Conservation (phyloP, 2,888 invertebrate species). For the Liopterus haemorrhoidalis region DNA sequence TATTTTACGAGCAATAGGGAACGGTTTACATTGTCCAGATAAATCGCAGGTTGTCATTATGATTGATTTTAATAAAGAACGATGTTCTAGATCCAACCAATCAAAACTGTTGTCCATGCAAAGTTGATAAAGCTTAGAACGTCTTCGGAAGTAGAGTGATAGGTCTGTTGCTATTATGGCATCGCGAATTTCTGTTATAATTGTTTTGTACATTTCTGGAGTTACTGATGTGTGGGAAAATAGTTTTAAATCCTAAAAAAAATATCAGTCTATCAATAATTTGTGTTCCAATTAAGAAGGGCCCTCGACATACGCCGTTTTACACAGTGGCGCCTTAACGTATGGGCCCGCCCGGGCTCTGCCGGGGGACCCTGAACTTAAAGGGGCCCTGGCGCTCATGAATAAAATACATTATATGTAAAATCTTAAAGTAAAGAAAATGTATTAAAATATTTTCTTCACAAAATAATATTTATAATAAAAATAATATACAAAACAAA, state of each 20-base stretch:
- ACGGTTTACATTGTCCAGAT: slow-evolving; percentile 56
- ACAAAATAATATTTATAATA: too few relatives aligned
- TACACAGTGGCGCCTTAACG: too few relatives aligned
- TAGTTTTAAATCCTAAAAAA: slow-evolving; percentile 49
- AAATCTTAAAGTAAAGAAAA: too few relatives aligned
- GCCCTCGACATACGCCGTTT: too few relatives aligned
- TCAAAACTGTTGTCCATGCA: slow-evolving; percentile 48
- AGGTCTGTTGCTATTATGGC: slow-evolving; percentile 57
- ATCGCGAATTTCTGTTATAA: slow-evolving; percentile 51
- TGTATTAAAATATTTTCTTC: too few relatives aligned
- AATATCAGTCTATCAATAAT: slow-evolving; percentile 8
- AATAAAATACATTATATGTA: too few relatives aligned
- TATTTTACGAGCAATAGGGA: slow-evolving; percentile 50
- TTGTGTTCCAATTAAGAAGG: too few relatives aligned
- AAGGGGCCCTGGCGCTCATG: too few relatives aligned
- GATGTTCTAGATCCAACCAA: slow-evolving; percentile 48
- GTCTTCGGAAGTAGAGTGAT: slow-evolving; percentile 51
- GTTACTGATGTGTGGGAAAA: slow-evolving; percentile 44
- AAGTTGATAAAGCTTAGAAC: slow-evolving; percentile 51
- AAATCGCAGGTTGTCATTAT: slow-evolving; percentile 59
- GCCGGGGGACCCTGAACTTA: too few relatives aligned
- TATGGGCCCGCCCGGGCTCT: too few relatives aligned
- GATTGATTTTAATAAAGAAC: slow-evolving; percentile 51
- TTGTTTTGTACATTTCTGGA: slow-evolving; percentile 44
- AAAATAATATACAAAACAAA: too few relatives aligned